Base-by-base conservation (phyloP, 2,888 invertebrate genomes). In the Drosophila fungiperda region DNA sequence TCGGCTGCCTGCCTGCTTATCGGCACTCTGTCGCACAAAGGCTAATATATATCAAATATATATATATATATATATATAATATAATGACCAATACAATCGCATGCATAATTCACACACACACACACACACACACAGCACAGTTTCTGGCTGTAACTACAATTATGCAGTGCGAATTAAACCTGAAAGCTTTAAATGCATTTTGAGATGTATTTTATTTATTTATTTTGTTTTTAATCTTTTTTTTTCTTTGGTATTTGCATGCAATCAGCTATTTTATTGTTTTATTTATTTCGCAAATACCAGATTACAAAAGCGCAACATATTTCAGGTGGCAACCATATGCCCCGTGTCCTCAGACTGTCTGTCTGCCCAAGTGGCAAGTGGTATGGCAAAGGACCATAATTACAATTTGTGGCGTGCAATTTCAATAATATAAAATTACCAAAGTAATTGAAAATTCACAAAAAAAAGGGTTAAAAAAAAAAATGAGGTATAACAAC, bases 341-440 rank as follows among this genome's bases (percentile, higher is more conserved):
- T 50, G 61, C 33, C 15, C 38, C 38, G 17, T 38, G 38, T 38
- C 8, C 3, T 23, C 20, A 15, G 23, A 15, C 45, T 20, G 45
- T 23, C 15, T 45, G 45, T 15, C 45, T 45, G 20, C 15, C 20
- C 45, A 45, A 45, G 45, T 32, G 42, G 48, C 67, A 36, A 57
- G 40, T 29, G 53, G 58, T 49, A 58, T 38, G 57, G 48, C 54
- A 36, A n/a, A 68, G 75, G 72, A 68, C 66, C 84, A 89, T 90
- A 90, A 89, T 90, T 89, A 90, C 90, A 89, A 82, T 89, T 87
- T 87, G 85, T 77, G 89, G 83, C 71, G 61, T 89, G 77, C 84
- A 75, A 89, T 89, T 90, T 85, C 88, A 90, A 89, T 89, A 89
- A 90, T 89, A 90, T 87, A 78, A 89, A 90, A 90, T 89, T 90